These are phyloP conservation scores for Orthonyx spaldingii DNA, from an alignment of 2,113 vertebrate genomes.

Conservation along the genomic window DNA sequence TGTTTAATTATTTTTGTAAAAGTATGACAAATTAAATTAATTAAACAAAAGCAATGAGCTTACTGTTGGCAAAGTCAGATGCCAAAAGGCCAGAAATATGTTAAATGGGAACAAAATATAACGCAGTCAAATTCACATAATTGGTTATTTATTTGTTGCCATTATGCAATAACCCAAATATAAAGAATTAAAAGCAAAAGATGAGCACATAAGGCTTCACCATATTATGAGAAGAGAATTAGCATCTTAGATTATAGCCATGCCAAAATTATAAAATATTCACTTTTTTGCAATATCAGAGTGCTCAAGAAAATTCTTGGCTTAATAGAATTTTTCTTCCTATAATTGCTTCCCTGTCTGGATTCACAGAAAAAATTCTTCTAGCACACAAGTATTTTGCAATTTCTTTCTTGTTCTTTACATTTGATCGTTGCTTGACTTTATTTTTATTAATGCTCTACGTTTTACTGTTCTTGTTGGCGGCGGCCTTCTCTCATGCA, in stretches of 20 bases:
- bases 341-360: constrained; percentile 12
- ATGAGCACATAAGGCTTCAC: constrained; percentile 1
- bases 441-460: not conserved
- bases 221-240: constrained; percentile 16
- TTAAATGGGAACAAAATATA: not conserved
- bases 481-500: not conserved
- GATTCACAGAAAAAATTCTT: not conserved
- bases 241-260: not conserved
- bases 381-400: not conserved
- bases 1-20: not conserved
- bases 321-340: not conserved
- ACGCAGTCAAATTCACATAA: not conserved
- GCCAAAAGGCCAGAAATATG: not conserved
- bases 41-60: not conserved
- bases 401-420: not conserved
- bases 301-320: not conserved
- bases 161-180: constrained; percentile 2
- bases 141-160: constrained; percentile 32
- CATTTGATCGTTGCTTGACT: not conserved
- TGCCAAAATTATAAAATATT: constrained; percentile 14
- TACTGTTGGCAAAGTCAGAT: not conserved
- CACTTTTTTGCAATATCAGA: not conserved
- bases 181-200: constrained; percentile 32
- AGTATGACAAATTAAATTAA: not conserved
- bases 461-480: not conserved